Evolutionary conservation across 2,888 invertebrate genomes (phyloP).

Genomic region (Noctua pronuba): DNA sequence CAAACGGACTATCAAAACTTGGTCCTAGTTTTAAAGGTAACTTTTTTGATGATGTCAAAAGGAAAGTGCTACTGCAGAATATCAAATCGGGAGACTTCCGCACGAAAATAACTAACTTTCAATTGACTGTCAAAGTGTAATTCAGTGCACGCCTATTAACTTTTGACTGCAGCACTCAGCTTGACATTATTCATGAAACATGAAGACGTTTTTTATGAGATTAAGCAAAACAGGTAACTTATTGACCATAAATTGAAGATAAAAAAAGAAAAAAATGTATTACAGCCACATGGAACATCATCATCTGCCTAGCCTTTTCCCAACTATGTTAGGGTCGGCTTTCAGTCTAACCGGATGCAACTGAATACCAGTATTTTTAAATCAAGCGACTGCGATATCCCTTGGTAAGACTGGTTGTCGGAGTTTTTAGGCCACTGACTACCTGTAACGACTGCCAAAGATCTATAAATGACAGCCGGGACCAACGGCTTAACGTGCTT

Average conservation of each 20-base stretch:
- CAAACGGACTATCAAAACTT: slow-evolving; percentile 57
- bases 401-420: too few relatives aligned
- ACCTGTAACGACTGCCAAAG: too few relatives aligned
- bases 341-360: too few relatives aligned
- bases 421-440: too few relatives aligned
- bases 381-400: too few relatives aligned
- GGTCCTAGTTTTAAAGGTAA: slow-evolving; percentile 7
- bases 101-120: not conserved
- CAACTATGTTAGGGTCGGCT: too few relatives aligned
- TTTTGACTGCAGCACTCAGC: not conserved
- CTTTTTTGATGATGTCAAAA: slow-evolving; percentile 24
- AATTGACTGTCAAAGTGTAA: not conserved
- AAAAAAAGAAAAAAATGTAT: not conserved
- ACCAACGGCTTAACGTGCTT: too few relatives aligned
- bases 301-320: too few relatives aligned
- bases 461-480: too few relatives aligned
- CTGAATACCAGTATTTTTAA: too few relatives aligned
- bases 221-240: not conserved
- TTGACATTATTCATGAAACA: not conserved
- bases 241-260: not conserved
- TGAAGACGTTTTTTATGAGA: not conserved
- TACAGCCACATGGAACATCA: not conserved
- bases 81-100: slow-evolving; percentile 12
- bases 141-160: not conserved
- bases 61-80: slow-evolving; percentile 20